Percentiles rank a stretch among this genome's conserved stretches.
These are phyloP conservation scores for Zophobas morio DNA, from an alignment of 1,140 invertebrate species.

Conservation along the genomic window DNA sequence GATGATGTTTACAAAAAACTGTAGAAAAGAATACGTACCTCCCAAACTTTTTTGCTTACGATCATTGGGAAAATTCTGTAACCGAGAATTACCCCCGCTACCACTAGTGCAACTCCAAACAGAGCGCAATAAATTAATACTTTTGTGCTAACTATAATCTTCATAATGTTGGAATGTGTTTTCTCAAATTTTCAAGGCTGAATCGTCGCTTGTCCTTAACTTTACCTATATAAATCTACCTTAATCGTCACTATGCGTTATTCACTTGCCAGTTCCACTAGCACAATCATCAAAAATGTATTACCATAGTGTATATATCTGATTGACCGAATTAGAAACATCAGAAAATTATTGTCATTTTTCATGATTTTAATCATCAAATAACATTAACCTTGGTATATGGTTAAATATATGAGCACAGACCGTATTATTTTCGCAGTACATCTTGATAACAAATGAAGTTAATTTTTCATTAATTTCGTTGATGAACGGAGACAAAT, in stretches of 20 bases:
- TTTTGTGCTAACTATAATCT: slow-evolving; percentile 34
- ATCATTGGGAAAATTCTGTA: slow-evolving; percentile 67
- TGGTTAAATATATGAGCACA: too few relatives aligned
- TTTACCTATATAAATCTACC: slow-evolving; percentile 3
- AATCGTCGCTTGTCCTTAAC: background rate
- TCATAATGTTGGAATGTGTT: background rate
- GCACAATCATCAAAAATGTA: slow-evolving; percentile 33
- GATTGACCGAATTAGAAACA: slow-evolving; percentile 25
- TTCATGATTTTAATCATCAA: slow-evolving; percentile 39
- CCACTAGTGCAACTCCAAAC: slow-evolving; percentile 63
- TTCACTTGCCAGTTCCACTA: slow-evolving; percentile 8
- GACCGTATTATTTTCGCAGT: too few relatives aligned
- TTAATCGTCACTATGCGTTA: background rate
- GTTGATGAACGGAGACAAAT: too few relatives aligned
- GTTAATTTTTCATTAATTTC: too few relatives aligned
- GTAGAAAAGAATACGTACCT: slow-evolving; percentile 63
- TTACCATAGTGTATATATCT: slow-evolving; percentile 25
- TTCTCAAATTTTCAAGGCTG: too few relatives aligned
- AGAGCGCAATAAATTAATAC: slow-evolving; percentile 39
- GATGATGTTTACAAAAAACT: too few relatives aligned
- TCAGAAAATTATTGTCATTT: slow-evolving; percentile 38
- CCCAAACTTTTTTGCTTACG: slow-evolving; percentile 67
- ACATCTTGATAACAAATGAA: too few relatives aligned
- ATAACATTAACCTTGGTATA: slow-evolving; percentile 27
- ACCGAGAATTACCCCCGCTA: slow-evolving; percentile 65